Conservation (phyloP, 92 coral and sea anemone genomes). For the Zoanthus sociatus region DNA sequence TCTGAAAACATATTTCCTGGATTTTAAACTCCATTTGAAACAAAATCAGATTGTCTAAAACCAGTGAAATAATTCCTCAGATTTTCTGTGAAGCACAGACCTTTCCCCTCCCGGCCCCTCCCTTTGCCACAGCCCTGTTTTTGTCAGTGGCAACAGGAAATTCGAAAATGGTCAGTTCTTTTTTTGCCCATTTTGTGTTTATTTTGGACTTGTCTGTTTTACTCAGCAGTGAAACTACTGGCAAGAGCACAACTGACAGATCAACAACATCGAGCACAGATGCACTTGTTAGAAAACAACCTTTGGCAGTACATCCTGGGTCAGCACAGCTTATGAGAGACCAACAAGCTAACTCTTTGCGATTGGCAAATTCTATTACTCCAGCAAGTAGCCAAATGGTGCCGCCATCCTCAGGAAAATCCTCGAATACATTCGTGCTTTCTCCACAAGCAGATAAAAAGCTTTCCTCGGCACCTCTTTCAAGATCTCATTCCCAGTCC, state of each 20-base stretch:
- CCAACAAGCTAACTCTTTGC: slow-evolving; percentile 10
- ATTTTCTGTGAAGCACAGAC: no score
- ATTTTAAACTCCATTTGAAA: no score
- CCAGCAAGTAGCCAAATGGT: not conserved
- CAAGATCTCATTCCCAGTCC: slow-evolving; percentile 34
- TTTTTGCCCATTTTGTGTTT: not conserved
- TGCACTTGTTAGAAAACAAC: slow-evolving; percentile 27
- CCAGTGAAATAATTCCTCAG: no score
- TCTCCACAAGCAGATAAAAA: slow-evolving; percentile 10
- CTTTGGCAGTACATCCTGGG: slow-evolving; percentile 40
- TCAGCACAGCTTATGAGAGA: slow-evolving; percentile 43
- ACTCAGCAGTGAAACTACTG: slow-evolving; percentile 24
- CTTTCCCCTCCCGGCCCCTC: no score
- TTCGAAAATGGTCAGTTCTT: not conserved
- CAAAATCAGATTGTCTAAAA: no score
- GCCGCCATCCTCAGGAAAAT: slow-evolving; percentile 1
- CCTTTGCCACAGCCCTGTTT: no score
- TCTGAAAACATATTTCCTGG: no score
- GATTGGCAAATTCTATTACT: not conserved
- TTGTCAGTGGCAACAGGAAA: no score
- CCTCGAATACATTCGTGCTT: not conserved
- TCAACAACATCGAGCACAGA: slow-evolving; percentile 39
- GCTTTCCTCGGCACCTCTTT: slow-evolving; percentile 14
- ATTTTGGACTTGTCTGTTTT: not conserved
- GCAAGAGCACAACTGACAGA: not conserved